These are phyloP conservation scores for Cephus nigrinus DNA, from an alignment of 2,888 invertebrate species.

Conservation along the genomic window DNA sequence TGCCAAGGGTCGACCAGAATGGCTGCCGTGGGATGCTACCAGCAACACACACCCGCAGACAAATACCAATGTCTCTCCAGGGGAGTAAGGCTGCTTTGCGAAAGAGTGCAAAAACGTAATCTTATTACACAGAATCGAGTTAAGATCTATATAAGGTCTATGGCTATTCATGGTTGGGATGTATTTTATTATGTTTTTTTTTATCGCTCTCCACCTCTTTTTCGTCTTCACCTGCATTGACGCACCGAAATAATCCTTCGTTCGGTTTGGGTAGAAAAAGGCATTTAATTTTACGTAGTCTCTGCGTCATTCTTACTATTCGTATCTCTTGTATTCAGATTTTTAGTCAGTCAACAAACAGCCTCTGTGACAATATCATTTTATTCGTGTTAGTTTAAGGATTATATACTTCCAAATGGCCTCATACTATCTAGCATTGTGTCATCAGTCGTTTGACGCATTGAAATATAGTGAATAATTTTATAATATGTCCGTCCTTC, in stretches of 20 bases:
- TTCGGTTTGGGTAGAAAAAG: background rate
- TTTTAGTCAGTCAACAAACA: background rate
- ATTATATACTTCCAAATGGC: background rate
- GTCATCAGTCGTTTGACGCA: background rate
- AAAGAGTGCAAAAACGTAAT: slow-evolving; percentile 32
- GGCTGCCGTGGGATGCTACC: background rate
- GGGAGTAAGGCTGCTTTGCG: slow-evolving; percentile 18
- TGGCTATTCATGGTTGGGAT: slow-evolving; percentile 8
- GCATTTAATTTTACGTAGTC: background rate
- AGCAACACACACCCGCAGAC: background rate
- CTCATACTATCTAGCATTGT: no score
- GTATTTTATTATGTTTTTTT: background rate
- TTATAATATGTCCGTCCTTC: background rate
- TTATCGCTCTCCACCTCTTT: background rate
- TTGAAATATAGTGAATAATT: background rate
- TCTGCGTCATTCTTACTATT: background rate
- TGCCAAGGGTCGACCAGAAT: slow-evolving; percentile 2
- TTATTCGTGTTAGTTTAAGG: background rate
- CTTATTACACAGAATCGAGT: slow-evolving; percentile 40
- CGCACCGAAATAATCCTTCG: background rate
- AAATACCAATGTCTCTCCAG: background rate
- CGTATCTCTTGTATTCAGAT: background rate
- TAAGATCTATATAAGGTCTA: slow-evolving; percentile 29
- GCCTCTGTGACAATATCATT: background rate
- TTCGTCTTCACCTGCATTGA: background rate